These are phyloP conservation scores for Zapus hudsonius DNA, from an alignment of 2,113 vertebrate species.

Conservation along the genomic window DNA sequence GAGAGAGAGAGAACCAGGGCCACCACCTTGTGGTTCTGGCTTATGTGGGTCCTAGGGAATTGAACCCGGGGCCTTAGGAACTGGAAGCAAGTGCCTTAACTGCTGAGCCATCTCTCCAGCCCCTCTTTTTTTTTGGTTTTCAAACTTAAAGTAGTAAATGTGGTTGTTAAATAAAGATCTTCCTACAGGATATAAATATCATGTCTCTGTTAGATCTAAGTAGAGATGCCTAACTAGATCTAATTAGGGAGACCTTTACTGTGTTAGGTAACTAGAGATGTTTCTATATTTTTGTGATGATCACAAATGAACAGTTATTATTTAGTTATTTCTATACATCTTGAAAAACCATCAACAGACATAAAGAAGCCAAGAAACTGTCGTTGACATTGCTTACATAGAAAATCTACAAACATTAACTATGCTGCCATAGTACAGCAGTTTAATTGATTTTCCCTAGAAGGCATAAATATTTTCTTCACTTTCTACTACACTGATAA, in stretches of 20 bases:
- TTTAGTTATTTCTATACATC: background rate
- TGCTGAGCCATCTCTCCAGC: too few relatives aligned
- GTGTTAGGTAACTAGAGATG: slow-evolving; percentile 64
- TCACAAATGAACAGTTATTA: slow-evolving; percentile 80
- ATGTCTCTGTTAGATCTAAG: slow-evolving; percentile 79
- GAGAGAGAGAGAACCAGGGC: too few relatives aligned
- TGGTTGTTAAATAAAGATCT: slow-evolving; percentile 92
- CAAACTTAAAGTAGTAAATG: slow-evolving; percentile 83
- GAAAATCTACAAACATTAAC: background rate
- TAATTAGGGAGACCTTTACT: too few relatives aligned
- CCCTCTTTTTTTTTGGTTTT: too few relatives aligned
- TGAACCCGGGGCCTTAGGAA: too few relatives aligned
- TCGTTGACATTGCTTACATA: background rate
- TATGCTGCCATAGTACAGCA: background rate
- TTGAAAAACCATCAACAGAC: background rate
- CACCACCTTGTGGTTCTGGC: too few relatives aligned
- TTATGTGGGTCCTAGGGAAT: too few relatives aligned
- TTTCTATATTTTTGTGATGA: slow-evolving; percentile 82
- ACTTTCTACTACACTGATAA: background rate
- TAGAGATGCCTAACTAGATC: slow-evolving; percentile 70
- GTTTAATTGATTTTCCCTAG: background rate
- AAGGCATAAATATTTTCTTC: background rate
- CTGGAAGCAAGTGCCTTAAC: too few relatives aligned
- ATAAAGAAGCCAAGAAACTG: background rate
- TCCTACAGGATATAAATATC: slow-evolving; percentile 81